A percentile compares a stretch with the other conserved stretches of the same genome.
phyloP scores from a whole-genome alignment of 2,113 vertebrate species.

The Pogona vitticeps region DNA sequence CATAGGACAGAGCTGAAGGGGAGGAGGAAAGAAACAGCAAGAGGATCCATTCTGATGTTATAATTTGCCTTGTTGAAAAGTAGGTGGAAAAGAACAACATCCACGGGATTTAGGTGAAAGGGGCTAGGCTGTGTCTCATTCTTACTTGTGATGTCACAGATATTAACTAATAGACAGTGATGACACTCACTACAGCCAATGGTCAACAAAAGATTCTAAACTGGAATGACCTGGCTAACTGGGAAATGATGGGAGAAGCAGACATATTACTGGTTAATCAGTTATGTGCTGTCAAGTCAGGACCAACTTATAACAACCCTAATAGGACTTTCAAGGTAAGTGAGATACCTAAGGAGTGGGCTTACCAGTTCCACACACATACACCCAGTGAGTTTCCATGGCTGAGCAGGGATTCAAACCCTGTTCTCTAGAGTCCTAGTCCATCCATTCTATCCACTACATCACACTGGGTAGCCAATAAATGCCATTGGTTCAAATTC shows the following conservation, averaged over 20 bases:
- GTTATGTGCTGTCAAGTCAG: no score
- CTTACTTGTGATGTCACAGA: neutral
- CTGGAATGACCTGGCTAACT: neutral
- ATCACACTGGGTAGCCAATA: no score
- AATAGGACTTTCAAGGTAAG: no score
- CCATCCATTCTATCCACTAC: no score
- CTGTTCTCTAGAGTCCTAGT: no score
- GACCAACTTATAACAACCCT: no score
- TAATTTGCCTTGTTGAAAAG: neutral
- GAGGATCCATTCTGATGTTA: neutral
- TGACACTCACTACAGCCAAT: neutral
- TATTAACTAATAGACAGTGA: neutral
- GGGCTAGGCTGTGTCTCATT: neutral
- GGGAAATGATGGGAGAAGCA: neutral
- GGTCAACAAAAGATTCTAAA: neutral
- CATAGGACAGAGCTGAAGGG: neutral
- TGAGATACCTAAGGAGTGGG: no score
- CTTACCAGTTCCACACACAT: no score
- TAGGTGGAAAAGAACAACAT: neutral
- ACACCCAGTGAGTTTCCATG: no score
- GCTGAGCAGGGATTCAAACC: no score
- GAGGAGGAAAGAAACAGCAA: neutral
- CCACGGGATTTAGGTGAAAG: neutral
- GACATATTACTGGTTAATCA: neutral
- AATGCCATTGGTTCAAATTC: no score